Percentiles rank a stretch among this genome's conserved stretches.
phyloP scores from a whole-genome alignment of 2,113 vertebrate species.

The Poecilia latipinna region DNA sequence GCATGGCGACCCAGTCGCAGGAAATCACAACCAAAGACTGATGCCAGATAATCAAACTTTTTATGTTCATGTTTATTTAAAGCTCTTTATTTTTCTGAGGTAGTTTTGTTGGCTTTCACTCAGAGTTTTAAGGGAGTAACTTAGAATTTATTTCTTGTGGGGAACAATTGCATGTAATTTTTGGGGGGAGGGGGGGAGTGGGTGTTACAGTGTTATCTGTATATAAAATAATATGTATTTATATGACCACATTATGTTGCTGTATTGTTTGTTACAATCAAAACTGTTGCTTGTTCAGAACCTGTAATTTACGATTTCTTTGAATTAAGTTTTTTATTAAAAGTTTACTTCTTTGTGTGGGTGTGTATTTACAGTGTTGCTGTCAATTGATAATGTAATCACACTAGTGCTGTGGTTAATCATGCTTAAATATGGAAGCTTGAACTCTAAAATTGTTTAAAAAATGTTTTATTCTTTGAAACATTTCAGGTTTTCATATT shows the following conservation, averaged over 20 bases:
- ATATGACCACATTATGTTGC: constrained; percentile 42
- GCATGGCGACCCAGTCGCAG: constrained; percentile 8
- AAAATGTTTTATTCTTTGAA: no score
- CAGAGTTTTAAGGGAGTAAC: no score
- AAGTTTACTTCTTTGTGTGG: background rate
- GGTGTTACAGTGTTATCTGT: constrained; percentile 27
- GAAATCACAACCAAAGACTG: constrained; percentile 15
- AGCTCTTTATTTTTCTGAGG: background rate
- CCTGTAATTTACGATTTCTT: constrained; percentile 50
- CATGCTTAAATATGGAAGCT: no score
- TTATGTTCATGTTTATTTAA: constrained; percentile 20
- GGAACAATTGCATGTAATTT: constrained; percentile 12
- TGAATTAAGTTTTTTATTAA: constrained; percentile 48
- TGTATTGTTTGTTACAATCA: constrained; percentile 27
- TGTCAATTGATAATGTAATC: no score
- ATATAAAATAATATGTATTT: constrained; percentile 45
- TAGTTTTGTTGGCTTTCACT: constrained; percentile 12
- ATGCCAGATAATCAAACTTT: background rate
- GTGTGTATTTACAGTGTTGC: background rate
- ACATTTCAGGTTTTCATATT: no score
- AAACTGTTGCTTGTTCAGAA: constrained; percentile 42
- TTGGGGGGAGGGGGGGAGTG: background rate
- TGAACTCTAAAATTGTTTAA: no score
- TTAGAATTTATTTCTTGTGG: constrained; percentile 5
- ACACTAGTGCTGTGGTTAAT: no score